Evolutionary conservation across 2,888 invertebrate genomes (phyloP), one percentile per base, ranked within the genome.

Genomic region (Adelphocoris suturalis): DNA sequence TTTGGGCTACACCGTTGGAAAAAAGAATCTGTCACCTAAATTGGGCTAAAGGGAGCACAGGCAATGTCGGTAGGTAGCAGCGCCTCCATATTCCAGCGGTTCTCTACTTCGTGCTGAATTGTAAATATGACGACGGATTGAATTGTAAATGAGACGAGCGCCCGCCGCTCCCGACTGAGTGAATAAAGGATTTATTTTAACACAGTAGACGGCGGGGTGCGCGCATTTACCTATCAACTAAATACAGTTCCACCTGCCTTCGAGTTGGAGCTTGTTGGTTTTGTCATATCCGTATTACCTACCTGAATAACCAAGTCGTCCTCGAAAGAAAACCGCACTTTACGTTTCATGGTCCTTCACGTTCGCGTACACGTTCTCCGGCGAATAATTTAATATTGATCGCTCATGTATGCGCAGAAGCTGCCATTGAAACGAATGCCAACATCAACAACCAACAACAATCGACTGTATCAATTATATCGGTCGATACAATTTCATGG

Each of bases 121-220:
- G 47, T 82, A 46, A 78, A 78, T 46, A 78, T 78, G n/a, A n/a
- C 16, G 57, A 57, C 16, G n/a, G 57, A 57, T 57, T 57, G 57
- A 57, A 57, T 57, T 57, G 57, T 57, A 57, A 57, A 57, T 57
- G 57, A 57, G 57, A 57, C 5, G 57, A 57, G 57, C 57, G 57
- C 16, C 16, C 5, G 16, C 57, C 57, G 16, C 57, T 57, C n/a
- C 16, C n/a, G 57, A 57, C 16, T 57, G 57, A 16, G 16, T 57
- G 57, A 57, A 57, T 57, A 57, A 57, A 57, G 57, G 57, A 57
- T 57, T 37, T 57, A 57, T 57, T 57, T 57, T 13, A 57, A n/a
- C 57, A 57, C n/a, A n/a, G 37, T 37, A 37, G 16, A 57, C 57
- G 57, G 57, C n/a, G 7, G 57, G 57, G 57, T 57, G 19, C 14